phyloP scores from a whole-genome alignment of 1,140 invertebrate genomes.

The Pomacea maculata region DNA sequence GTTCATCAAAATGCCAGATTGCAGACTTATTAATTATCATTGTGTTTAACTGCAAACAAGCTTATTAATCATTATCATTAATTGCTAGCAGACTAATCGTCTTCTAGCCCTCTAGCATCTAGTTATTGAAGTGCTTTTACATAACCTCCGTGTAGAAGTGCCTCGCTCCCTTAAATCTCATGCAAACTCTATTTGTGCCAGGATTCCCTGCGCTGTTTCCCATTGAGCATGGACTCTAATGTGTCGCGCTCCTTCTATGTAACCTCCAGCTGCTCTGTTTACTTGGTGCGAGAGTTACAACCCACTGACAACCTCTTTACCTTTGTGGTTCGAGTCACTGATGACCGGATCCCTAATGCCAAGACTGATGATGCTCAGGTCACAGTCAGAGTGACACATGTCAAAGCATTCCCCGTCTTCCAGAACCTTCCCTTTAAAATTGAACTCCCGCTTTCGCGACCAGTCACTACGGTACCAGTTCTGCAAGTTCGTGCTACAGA shows the following conservation, averaged over 20 bases:
- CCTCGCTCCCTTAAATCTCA: too few relatives aligned
- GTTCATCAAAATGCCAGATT: too few relatives aligned
- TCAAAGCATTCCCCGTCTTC: slow-evolving; percentile 32
- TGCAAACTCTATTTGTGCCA: background rate
- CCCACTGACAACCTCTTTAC: background rate
- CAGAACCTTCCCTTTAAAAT: slow-evolving; percentile 4
- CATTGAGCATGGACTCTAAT: background rate
- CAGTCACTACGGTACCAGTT: slow-evolving; percentile 19
- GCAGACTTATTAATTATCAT: too few relatives aligned
- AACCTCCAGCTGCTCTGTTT: background rate
- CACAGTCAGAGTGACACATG: slow-evolving; percentile 35
- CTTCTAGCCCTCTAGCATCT: too few relatives aligned
- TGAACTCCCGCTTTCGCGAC: slow-evolving; percentile 21
- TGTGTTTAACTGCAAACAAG: too few relatives aligned
- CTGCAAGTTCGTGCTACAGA: slow-evolving; percentile 26
- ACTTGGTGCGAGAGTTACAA: background rate
- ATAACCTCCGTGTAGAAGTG: too few relatives aligned
- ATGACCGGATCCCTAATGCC: background rate
- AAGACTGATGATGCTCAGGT: slow-evolving; percentile 30
- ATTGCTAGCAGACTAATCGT: too few relatives aligned
- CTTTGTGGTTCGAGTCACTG: background rate
- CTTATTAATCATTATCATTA: too few relatives aligned
- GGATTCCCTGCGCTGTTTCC: background rate
- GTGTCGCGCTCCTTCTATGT: slow-evolving; percentile 12
- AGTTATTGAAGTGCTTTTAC: too few relatives aligned